phyloP scores from a whole-genome alignment of 2,888 invertebrate genomes.

The Coelopa pilipes region DNA sequence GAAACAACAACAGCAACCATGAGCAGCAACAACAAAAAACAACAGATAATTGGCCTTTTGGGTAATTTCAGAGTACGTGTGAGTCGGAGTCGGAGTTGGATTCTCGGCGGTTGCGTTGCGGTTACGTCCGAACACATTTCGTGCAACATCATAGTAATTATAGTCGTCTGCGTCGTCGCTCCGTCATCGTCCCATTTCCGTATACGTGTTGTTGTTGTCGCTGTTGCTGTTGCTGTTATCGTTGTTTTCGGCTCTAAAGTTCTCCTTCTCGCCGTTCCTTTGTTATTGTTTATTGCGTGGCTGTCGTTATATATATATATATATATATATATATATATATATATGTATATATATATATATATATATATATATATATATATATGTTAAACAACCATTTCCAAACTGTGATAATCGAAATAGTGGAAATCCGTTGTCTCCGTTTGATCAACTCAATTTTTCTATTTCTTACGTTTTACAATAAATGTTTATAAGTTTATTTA shows the following conservation, averaged over 20 bases:
- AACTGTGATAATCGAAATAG: no score
- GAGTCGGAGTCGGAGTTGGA: slow-evolving; percentile 21
- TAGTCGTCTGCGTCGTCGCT: neutral
- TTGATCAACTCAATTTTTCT: no score
- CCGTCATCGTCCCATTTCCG: no score
- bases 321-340: neutral
- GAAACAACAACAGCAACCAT: neutral
- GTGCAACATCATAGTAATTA: slow-evolving; percentile 36
- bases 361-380: neutral
- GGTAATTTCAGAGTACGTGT: slow-evolving; percentile 34
- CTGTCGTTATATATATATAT: neutral
- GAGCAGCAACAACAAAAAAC: neutral
- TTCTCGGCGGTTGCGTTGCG: slow-evolving; percentile 20
- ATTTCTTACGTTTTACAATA: no score
- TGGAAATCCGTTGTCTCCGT: no score
- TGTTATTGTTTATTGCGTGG: no score
- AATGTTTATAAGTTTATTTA: no score
- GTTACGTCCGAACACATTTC: slow-evolving; percentile 30
- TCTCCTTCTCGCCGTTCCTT: neutral
- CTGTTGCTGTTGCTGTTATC: slow-evolving; percentile 4
- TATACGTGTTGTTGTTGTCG: slow-evolving; percentile 20
- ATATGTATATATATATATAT: neutral
- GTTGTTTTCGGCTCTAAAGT: neutral
- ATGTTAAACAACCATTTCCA: neutral
- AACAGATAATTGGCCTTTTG: slow-evolving; percentile 31